Evolutionary conservation across 2,113 vertebrate genomes (phyloP).

Genomic region (Mastomys coucha): DNA sequence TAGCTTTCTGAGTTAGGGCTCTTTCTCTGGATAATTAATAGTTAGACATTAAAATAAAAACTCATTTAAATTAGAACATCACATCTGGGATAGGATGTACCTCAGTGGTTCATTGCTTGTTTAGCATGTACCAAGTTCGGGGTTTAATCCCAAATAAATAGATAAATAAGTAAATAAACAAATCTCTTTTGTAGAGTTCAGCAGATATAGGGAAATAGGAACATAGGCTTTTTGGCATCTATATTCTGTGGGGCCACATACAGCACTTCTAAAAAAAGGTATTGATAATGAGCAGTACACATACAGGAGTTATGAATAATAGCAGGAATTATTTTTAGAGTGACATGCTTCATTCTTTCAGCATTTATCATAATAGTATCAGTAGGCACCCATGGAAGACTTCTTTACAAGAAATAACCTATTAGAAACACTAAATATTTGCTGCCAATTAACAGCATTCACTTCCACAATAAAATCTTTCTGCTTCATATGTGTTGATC

Average conservation of each 20-base stretch:
- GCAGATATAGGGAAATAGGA: background rate
- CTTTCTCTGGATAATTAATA: background rate
- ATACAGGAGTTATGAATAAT: background rate
- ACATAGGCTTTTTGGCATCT: background rate
- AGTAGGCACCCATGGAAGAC: background rate
- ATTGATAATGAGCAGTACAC: background rate
- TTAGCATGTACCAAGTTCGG: background rate
- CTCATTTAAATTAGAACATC: background rate
- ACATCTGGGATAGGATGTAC: background rate
- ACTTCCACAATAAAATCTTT: background rate
- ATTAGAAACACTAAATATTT: background rate
- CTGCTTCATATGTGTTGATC: background rate
- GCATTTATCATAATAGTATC: background rate
- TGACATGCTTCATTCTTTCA: background rate
- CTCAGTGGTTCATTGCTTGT: background rate
- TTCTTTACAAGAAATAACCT: background rate
- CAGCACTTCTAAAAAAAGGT: background rate
- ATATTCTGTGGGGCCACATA: background rate
- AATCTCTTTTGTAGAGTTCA: background rate
- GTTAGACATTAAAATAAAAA: constrained; percentile 10
- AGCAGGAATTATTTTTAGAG: background rate
- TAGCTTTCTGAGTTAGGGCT: constrained; percentile 14
- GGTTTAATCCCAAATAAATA: background rate
- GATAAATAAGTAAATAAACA: background rate
- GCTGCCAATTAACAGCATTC: background rate